These are phyloP conservation scores for Lampropteryx suffumata DNA, from an alignment of 2,888 invertebrate species.

Conservation along the genomic window DNA sequence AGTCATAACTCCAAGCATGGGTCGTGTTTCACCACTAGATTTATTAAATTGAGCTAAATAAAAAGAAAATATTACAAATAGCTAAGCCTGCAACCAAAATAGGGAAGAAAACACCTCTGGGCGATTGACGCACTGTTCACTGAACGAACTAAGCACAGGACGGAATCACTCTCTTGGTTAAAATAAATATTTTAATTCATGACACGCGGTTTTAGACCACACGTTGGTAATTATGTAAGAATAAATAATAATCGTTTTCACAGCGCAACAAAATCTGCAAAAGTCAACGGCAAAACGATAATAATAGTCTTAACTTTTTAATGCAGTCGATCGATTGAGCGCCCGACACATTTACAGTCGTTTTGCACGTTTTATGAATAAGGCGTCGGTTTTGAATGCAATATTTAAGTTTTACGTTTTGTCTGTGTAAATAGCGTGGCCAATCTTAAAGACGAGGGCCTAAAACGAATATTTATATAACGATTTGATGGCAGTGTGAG, in stretches of 20 bases:
- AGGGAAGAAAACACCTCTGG: slow-evolving; percentile 68
- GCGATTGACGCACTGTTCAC: slow-evolving; percentile 71
- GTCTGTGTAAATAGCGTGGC: slow-evolving; percentile 56
- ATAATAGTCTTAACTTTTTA: slow-evolving; percentile 73
- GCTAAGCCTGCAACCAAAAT: slow-evolving; percentile 72
- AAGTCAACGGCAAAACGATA: slow-evolving; percentile 65
- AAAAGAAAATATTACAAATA: slow-evolving; percentile 54
- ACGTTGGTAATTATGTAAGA: slow-evolving; percentile 42
- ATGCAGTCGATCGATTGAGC: slow-evolving; percentile 79
- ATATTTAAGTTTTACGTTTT: slow-evolving; percentile 44
- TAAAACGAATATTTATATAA: slow-evolving; percentile 70
- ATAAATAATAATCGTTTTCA: slow-evolving; percentile 52
- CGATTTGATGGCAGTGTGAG: slow-evolving; percentile 75
- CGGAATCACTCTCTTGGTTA: slow-evolving; percentile 58
- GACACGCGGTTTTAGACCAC: slow-evolving; percentile 51
- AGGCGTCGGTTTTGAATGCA: slow-evolving; percentile 39
- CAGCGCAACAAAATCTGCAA: slow-evolving; percentile 71
- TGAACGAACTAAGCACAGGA: slow-evolving; percentile 77
- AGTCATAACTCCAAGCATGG: slow-evolving; percentile 83
- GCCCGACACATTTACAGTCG: slow-evolving; percentile 63
- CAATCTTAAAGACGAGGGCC: slow-evolving; percentile 62
- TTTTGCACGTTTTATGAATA: slow-evolving; percentile 53
- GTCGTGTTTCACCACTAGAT: slow-evolving; percentile 76
- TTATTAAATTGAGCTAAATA: slow-evolving; percentile 61
- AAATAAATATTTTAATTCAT: slow-evolving; percentile 39